Evolutionary conservation across 2,888 invertebrate genomes (phyloP).

Genomic region (Entomobrya proxima): DNA sequence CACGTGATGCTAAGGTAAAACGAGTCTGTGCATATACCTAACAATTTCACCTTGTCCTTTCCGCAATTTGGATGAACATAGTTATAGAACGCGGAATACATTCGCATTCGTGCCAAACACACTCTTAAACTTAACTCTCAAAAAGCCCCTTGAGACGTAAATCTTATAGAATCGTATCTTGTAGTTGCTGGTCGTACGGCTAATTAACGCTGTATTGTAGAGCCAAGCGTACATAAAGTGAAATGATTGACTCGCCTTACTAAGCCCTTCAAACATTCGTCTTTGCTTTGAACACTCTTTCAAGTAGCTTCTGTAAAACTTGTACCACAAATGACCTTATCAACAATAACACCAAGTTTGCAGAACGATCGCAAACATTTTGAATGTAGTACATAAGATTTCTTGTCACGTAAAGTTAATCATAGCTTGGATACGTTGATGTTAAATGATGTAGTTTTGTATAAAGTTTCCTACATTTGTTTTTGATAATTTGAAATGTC

Average conservation of each 20-base stretch:
- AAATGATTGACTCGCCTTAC: not conserved
- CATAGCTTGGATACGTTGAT: not conserved
- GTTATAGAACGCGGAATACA: not conserved
- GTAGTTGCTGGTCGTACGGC: not conserved
- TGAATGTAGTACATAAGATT: not conserved
- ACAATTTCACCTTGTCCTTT: not conserved
- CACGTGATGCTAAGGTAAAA: not conserved
- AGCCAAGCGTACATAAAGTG: not conserved
- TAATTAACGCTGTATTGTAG: not conserved
- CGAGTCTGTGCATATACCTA: not conserved
- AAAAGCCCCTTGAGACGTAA: not conserved
- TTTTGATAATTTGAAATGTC: not conserved
- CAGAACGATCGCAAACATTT: not conserved
- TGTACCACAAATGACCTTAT: not conserved
- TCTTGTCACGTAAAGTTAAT: not conserved
- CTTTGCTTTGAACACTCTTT: not conserved
- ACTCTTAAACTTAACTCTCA: not conserved
- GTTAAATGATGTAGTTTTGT: not conserved
- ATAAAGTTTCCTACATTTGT: not conserved
- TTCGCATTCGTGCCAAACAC: not conserved
- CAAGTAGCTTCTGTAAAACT: not conserved
- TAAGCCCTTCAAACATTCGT: not conserved
- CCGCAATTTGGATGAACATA: not conserved
- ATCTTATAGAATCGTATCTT: not conserved
- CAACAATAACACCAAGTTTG: not conserved